Evolutionary conservation across 1,140 invertebrate species (phyloP).

Genomic region (Planococcus citri): DNA sequence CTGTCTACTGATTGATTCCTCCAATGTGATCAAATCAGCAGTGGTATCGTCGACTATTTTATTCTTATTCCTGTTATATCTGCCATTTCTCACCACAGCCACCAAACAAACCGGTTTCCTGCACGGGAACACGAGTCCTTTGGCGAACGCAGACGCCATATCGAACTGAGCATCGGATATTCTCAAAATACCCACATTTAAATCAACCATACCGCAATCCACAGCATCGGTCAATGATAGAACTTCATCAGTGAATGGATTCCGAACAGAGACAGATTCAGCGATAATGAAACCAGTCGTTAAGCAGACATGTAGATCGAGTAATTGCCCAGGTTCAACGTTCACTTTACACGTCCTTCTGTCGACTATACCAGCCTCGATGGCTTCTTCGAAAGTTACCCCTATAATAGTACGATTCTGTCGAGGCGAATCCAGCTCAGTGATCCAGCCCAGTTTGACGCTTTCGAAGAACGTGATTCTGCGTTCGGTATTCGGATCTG

Average conservation of each 20-base stretch:
- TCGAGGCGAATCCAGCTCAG: conserved; percentile 32
- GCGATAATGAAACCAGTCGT: conserved; percentile 57
- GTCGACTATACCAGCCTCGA: conserved; percentile 51
- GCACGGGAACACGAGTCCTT: conserved; percentile 51
- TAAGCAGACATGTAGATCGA: conserved; percentile 58
- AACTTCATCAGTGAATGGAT: conserved; percentile 55
- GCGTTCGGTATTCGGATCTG: conserved; percentile 67
- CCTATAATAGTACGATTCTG: conserved; percentile 29
- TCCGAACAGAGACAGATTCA: conserved; percentile 53
- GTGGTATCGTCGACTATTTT: conserved; percentile 57
- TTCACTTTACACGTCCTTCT: conserved; percentile 37
- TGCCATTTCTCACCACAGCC: neutral
- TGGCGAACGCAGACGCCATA: conserved; percentile 53
- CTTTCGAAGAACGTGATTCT: conserved; percentile 74
- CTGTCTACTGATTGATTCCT: conserved; percentile 61
- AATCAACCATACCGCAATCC: conserved; percentile 60
- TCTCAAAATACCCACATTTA: conserved; percentile 55
- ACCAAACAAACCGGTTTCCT: conserved; percentile 56
- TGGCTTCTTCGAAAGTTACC: conserved; percentile 48
- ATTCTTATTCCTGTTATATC: conserved; percentile 33
- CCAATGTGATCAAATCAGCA: conserved; percentile 52
- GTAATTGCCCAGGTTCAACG: neutral
- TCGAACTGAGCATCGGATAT: conserved; percentile 50
- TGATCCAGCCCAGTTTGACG: conserved; percentile 55
- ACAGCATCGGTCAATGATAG: conserved; percentile 60